Base-by-base conservation (phyloP, 2,888 invertebrate genomes). In the Cyaniris semiargus region DNA sequence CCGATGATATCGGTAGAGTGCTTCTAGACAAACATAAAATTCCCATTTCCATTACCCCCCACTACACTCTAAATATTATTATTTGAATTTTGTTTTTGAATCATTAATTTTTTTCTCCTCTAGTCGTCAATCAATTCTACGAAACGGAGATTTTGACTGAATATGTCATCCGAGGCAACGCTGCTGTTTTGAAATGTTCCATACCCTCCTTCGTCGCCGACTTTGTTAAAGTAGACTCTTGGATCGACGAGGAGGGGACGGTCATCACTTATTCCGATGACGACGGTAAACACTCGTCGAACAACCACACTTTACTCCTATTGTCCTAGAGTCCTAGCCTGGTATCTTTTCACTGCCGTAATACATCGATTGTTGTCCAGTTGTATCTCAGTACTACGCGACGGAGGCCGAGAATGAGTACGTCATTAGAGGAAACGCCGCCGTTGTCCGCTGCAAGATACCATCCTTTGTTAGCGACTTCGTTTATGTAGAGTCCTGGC, bases 381-480 rank as follows among this genome's bases (percentile, higher is more conserved):
- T 97, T 92, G 97, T 98, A 87, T 96, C 97, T 86, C 98, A 98
- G 95, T 96, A 96, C 94, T 98, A 97, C 95, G 96, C 97, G 92
- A 97, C 97, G 84, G 97, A 98, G 94, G 97, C 98, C 87, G 98
- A 98, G 95, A 98, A 98, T 92, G 98, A 98, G 90, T 98, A 98
- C 95, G 98, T 98, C 83, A 98, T 98, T 90, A 96, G 97, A 87
- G 98, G 98, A 82, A 98, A 98, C 94, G 96, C 98, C 81, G 98
- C 98, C 79, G 96, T 98, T 85, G 96, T 98, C 94, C 97, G 97
- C 92, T 98, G 98, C 95, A 97, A 97, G 95, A 97, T 98, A 85
- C 98, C 98, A 81, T 97, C 97, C 88, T 98, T 98, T 94, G 98
- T 98, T 84, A 97, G 97, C 83, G 98, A 98, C 95, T 98, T 98